Percentiles rank a stretch among this genome's conserved stretches.
phyloP scores from a whole-genome alignment of 2,888 invertebrate genomes.

The Dysmachus trigonus region DNA sequence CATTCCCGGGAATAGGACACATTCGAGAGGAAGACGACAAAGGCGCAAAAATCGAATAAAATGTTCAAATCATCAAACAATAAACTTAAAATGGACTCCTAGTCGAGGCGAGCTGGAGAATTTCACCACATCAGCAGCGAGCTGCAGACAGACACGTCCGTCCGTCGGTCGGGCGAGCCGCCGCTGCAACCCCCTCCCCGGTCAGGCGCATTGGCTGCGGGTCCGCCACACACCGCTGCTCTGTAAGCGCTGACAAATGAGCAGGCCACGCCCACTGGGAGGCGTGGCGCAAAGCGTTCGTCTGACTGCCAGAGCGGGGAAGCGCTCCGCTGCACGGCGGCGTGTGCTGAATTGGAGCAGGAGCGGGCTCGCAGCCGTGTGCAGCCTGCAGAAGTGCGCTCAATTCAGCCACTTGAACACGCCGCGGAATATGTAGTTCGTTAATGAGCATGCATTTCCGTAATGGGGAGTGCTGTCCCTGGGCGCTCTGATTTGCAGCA shows the following conservation, averaged over 20 bases:
- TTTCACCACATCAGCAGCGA: slow-evolving; percentile 15
- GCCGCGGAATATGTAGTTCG: background rate
- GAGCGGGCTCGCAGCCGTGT: background rate
- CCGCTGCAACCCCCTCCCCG: background rate
- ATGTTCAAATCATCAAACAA: slow-evolving; percentile 65
- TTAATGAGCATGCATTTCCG: slow-evolving; percentile 29
- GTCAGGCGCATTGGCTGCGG: background rate
- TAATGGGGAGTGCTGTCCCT: background rate
- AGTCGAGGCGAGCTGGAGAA: background rate
- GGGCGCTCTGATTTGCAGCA: slow-evolving; percentile 23
- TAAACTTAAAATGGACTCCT: slow-evolving; percentile 65
- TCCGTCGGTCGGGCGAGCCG: background rate
- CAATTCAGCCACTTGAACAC: background rate
- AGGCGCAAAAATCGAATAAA: slow-evolving; percentile 54
- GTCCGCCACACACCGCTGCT: background rate
- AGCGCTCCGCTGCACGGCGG: background rate
- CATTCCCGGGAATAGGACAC: background rate
- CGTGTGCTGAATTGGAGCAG: background rate
- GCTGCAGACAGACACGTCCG: background rate
- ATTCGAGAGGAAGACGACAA: slow-evolving; percentile 11
- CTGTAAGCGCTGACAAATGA: background rate
- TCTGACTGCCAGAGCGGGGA: background rate
- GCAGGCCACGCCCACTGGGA: background rate
- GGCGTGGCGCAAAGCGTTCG: background rate
- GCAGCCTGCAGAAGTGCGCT: background rate